A percentile compares a stretch with the other conserved stretches of the same genome.
Conservation (phyloP, 1,140 invertebrate species). For the Portunus trituberculatus region DNA sequence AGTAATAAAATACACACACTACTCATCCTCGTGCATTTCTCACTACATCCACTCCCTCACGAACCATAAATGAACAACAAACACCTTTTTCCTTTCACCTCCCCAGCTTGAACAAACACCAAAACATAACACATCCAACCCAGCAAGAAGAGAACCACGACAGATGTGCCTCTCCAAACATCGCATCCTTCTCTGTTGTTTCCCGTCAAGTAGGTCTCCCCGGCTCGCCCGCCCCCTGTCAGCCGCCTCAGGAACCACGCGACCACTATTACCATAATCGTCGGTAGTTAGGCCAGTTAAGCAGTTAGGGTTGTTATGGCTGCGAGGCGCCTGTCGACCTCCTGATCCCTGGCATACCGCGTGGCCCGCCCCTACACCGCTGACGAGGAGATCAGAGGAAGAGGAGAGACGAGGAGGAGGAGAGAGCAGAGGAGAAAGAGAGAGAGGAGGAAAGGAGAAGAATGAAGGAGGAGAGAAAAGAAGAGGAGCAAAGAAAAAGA, state of each 20-base stretch:
- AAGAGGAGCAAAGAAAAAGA: too few species aligned
- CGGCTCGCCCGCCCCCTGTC: neutral
- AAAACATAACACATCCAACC: too few species aligned
- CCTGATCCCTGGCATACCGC: constrained; percentile 12
- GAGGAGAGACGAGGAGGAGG: neutral
- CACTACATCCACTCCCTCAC: too few species aligned
- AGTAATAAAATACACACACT: neutral
- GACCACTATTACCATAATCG: constrained; percentile 36
- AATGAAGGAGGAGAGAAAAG: neutral
- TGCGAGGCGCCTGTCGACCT: constrained; percentile 1
- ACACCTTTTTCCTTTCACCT: too few species aligned
- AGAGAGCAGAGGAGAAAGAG: neutral
- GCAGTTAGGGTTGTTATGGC: constrained; percentile 39
- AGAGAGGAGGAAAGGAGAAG: neutral
- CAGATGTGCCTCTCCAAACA: too few species aligned
- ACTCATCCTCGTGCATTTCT: neutral
- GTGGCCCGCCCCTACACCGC: neutral
- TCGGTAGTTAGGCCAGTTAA: constrained; percentile 37
- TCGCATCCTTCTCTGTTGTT: neutral
- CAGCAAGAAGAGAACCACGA: too few species aligned
- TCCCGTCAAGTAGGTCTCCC: neutral
- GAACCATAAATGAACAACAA: neutral
- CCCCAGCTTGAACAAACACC: too few species aligned
- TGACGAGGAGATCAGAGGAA: neutral
- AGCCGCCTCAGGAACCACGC: neutral